phyloP scores from a whole-genome alignment of 2,888 invertebrate genomes.

The Osedax frankpressi region DNA sequence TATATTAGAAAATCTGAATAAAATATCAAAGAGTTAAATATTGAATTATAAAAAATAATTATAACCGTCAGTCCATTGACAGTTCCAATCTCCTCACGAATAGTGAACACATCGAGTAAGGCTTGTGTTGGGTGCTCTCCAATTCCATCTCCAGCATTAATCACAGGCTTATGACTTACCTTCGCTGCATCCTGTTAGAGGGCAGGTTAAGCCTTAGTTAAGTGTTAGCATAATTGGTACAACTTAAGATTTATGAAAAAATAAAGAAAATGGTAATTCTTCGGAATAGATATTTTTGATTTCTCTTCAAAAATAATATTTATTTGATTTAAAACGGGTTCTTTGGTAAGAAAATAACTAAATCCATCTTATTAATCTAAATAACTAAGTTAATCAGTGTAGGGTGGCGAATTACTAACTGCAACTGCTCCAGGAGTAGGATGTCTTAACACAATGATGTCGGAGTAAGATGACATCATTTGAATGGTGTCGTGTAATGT shows the following conservation, averaged over 20 bases:
- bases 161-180: slow-evolving; percentile 75
- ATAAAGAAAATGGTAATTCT: too few species aligned
- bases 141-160: slow-evolving; percentile 89
- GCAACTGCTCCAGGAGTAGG: slow-evolving; percentile 78
- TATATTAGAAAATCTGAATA: neutral
- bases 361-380: too few species aligned
- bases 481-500: slow-evolving; percentile 54
- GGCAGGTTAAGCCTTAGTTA: neutral
- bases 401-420: slow-evolving; percentile 29
- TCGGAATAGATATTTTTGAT: too few species aligned
- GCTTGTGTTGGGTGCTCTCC: slow-evolving; percentile 75
- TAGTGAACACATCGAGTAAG: slow-evolving; percentile 88
- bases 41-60: slow-evolving; percentile 23
- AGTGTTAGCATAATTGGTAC: neutral
- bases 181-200: slow-evolving; percentile 54
- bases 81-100: slow-evolving; percentile 94
- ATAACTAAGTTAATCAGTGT: too few species aligned
- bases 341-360: too few species aligned
- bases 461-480: slow-evolving; percentile 57
- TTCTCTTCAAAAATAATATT: too few species aligned
- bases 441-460: slow-evolving; percentile 84
- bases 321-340: too few species aligned
- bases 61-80: slow-evolving; percentile 77
- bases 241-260: too few species aligned
- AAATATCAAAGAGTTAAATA: neutral